Evolutionary conservation across 2,797 vertebrate species (phyloP).

Genomic region (Apodemus agrarius): DNA sequence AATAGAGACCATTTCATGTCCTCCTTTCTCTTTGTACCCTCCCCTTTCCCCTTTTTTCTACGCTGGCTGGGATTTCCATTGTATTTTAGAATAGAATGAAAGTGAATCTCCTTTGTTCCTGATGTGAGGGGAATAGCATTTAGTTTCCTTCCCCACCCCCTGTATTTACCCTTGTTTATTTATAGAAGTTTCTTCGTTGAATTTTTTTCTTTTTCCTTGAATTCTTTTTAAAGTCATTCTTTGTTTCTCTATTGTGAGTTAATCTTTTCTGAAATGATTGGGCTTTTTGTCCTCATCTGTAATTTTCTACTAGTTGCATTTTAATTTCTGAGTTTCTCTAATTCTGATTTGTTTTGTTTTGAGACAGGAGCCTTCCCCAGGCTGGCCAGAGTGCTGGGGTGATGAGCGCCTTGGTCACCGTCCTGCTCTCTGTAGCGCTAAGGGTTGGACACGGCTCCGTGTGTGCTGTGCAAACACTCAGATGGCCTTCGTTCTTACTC

Average conservation of each 20-base stretch:
- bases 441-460: not conserved
- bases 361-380: not conserved
- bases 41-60: not conserved
- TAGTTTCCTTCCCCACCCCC: not conserved
- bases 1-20: slow-evolving; percentile 18
- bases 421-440: not conserved
- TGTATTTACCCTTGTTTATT: not conserved
- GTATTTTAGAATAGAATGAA: not conserved
- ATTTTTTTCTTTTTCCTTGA: not conserved
- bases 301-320: not conserved
- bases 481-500: not conserved
- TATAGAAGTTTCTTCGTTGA: not conserved
- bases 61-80: not conserved
- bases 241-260: slow-evolving; percentile 41
- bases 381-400: not conserved
- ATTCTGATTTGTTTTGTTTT: slow-evolving; percentile 13
- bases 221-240: slow-evolving; percentile 29
- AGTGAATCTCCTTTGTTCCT: slow-evolving; percentile 11
- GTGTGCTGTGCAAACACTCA: not conserved
- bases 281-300: not conserved
- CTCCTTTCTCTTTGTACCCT: not conserved
- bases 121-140: not conserved
- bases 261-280: slow-evolving; percentile 46
- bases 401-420: not conserved
- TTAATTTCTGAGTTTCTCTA: slow-evolving; percentile 48